phyloP scores from a whole-genome alignment of 2,888 invertebrate genomes.

The Stratiomys singularior region DNA sequence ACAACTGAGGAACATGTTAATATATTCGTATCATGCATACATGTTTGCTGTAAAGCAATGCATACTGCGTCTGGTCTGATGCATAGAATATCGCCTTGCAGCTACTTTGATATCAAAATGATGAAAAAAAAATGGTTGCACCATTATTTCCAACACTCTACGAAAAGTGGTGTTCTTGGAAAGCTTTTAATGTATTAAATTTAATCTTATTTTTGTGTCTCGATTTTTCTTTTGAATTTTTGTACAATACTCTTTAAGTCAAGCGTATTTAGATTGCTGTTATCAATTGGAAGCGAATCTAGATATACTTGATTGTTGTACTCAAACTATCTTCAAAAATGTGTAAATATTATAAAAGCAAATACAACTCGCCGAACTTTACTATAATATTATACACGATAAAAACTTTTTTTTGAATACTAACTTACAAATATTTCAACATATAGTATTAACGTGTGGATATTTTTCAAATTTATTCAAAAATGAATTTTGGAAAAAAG shows the following conservation, averaged over 20 bases:
- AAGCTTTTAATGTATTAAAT: too few relatives aligned
- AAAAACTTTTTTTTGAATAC: background rate
- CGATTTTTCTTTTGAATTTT: too few relatives aligned
- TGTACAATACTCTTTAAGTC: background rate
- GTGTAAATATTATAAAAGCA: background rate
- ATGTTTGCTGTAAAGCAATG: too few relatives aligned
- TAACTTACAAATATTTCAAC: background rate
- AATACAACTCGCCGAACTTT: background rate
- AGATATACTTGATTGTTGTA: background rate
- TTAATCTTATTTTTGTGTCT: conserved; percentile 8
- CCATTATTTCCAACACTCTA: too few relatives aligned
- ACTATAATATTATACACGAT: background rate
- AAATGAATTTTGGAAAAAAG: conserved; percentile 27
- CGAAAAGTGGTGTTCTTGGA: too few relatives aligned
- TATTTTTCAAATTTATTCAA: conserved; percentile 45
- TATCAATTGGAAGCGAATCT: background rate
- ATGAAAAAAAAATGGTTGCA: too few relatives aligned
- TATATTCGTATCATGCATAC: too few relatives aligned
- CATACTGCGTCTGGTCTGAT: too few relatives aligned
- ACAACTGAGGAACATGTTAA: background rate
- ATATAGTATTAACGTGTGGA: conserved; percentile 43
- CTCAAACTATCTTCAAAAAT: background rate
- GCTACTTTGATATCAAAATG: too few relatives aligned
- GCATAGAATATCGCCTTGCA: too few relatives aligned
- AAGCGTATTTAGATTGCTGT: background rate